Evolutionary conservation across 2,888 invertebrate species (phyloP), one percentile per base, ranked within the genome.

Genomic region (Dolichopus griseipennis): DNA sequence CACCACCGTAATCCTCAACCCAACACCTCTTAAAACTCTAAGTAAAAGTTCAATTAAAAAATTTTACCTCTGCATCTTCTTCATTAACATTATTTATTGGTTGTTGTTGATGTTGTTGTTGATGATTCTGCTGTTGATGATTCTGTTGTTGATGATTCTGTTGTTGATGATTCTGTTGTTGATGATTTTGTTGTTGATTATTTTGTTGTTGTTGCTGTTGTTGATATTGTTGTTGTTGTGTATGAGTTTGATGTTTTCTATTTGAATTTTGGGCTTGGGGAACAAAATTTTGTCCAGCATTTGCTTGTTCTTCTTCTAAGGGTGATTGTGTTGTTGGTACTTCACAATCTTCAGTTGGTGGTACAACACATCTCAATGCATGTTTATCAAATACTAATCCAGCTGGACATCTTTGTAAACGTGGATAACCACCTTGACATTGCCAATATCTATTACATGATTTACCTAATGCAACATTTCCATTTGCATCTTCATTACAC

Each of bases 401-500:
- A 61, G 94, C 93, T 0, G 93, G 93, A 78, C 94, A 94, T 66
- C 94, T 85, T 78, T 94, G 94, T 8, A 95, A 87, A 69, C 94
- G 90, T 8, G 95, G 95, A 81, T 95, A 95, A 0, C 95, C 95
- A 7, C 94, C 94, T 78, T 94, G 93, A 78, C 95, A 95, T 78
- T 93, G 93, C 95, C 95, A 95, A 83, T 95, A 95, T 18, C 94
- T 85, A 83, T 94, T 94, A 85, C 94, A 95, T 67, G 93, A 94
- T 81, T 94, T 94, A 74, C 94, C 93, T 15, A 95, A 84, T 0
- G 93, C 90, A 15, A 95, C 94, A 81, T 94, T 93, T 71, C 94
- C 94, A 80, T 95, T 94, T 67, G 95, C 86, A 76, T 93, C 93
- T 65, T 93, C 93, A 78, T 93, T 93, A 82, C 94, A 95, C 67